Base-by-base conservation (phyloP, 2,797 vertebrate species). In the Pachyuromys duprasi region DNA sequence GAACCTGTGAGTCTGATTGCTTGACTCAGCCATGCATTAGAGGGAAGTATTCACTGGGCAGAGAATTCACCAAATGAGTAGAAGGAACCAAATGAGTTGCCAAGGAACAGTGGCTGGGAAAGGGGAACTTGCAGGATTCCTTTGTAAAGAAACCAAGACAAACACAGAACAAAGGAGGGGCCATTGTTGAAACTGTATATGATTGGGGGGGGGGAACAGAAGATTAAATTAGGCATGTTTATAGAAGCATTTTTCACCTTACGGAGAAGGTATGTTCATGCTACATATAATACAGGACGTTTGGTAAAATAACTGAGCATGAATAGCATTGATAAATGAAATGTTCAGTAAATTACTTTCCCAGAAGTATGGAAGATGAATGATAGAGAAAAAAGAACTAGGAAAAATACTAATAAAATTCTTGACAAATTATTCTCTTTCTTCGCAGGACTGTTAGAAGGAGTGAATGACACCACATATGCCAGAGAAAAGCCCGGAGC, bases 241-340 rank as follows among this genome's bases (percentile, higher is more conserved):
- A 26, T 22, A n/a, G 53, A 86, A 31, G 75, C 8, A 78, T 39
- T 90, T 84, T 75, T n/a, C 53, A 36, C 91, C 63, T 18, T 72
- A 82, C 22, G 31, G 72, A 79, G 67, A 49, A 86, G 53, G 49
- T 86, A 90, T 53, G 93, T 89, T 92, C 87, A 91, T n/a, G 63
- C 39, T 93, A 82, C 82, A 62, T 28, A 18, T 79, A 96, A 95
- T 84, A 33, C 4, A 75, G 65, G 86, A 15, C 31, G 92, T 89
- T 93, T 82, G 70, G 70, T 79, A 89, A 95, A 91, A 93, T 92
- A 96, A 86, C 86, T 79, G 72, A 93, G 74, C 57, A 80, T 74
- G 49, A 79, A 93, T 22, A 42, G 55, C 90, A 57, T 87, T 94
- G 81, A 92, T 92, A 96, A 74, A 96, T 63, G 65, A 63, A 15